Base-by-base conservation (phyloP, 2,797 vertebrate genomes). In the Hydrophis major region DNA sequence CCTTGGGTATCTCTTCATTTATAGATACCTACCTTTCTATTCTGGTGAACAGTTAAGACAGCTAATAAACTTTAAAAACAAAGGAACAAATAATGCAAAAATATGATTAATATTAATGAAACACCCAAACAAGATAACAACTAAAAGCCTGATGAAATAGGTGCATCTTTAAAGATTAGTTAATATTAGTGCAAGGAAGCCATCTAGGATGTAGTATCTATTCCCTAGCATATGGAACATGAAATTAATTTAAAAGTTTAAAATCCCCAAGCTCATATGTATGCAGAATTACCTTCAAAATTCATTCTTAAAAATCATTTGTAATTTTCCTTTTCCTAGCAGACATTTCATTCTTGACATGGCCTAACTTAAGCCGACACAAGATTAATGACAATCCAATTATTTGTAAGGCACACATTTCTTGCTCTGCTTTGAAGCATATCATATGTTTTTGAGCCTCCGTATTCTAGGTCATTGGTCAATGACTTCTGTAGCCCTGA, bases 381-480 rank as follows among this genome's bases (percentile, higher is more conserved):
- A 53, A 32, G 92, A 78, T 86, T 86, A 92, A 87, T 92, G 55
- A 10, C 32, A 59, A 32, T 0, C 0, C 32, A 18, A 7, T 4
- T 20, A 50, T 89, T 94, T 90, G 95, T 87, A 63, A 69, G 69
- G 91, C 87, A 91, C 1, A 87, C 57, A 92, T 50, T 92, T 87
- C 61, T 88, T 87, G 14, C 90, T 0, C 0, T 92, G 93, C 86
- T 91, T 69, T 91, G 91, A 83, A 91, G 66, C 69, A 63, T 90
- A 91, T 95, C 93, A 86, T 93, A 93, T 92, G 90, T 90, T 95
- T 86, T 92, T 94, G 94, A 96, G 88, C 83, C 83, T 86, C 89
- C 86, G 56, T 92, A 90, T 90, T 92, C 66, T 57, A 69, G 89
- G 93, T 90, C 91, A 90, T 57, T 89, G 89, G 91, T 89, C 91